A percentile compares a stretch with the other conserved stretches of the same genome.
Conservation (phyloP, 2,113 vertebrate species). For the Cyphomyrus discorhynchus region DNA sequence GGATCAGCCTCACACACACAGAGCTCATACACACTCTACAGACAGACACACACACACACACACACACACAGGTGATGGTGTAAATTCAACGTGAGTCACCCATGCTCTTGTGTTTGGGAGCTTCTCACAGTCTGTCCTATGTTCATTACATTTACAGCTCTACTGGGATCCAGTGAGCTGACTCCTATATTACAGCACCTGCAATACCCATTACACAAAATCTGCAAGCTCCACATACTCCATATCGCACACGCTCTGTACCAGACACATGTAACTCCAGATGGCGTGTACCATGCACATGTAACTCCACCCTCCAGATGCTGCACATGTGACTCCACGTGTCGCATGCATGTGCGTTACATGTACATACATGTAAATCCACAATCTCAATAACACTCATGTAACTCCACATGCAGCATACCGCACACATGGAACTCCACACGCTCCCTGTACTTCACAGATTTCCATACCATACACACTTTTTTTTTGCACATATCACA, state of each 20-base stretch:
- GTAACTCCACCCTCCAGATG: not conserved
- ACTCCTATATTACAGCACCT: conserved; percentile 63
- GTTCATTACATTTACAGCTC: conserved; percentile 63
- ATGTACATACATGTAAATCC: not conserved
- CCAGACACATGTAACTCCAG: not conserved
- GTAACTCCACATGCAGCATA: not conserved
- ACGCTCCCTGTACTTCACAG: not conserved
- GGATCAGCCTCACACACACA: not conserved
- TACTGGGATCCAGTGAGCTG: conserved; percentile 44
- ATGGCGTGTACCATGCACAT: not conserved
- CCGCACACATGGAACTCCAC: not conserved
- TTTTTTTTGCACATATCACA: not conserved
- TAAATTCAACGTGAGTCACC: not conserved
- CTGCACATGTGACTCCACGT: not conserved
- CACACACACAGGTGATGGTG: conserved; percentile 28
- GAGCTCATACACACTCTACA: not conserved
- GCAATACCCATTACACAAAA: conserved; percentile 55
- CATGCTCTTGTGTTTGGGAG: conserved; percentile 33
- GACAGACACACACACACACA: not conserved
- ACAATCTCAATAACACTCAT: conserved; percentile 23
- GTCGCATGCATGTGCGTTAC: not conserved
- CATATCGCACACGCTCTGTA: not conserved
- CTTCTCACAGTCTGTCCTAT: conserved; percentile 59
- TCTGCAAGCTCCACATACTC: conserved; percentile 19
- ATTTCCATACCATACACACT: not conserved